phyloP scores from a whole-genome alignment of 2,888 invertebrate genomes.

The Lumbricus terrestris region DNA sequence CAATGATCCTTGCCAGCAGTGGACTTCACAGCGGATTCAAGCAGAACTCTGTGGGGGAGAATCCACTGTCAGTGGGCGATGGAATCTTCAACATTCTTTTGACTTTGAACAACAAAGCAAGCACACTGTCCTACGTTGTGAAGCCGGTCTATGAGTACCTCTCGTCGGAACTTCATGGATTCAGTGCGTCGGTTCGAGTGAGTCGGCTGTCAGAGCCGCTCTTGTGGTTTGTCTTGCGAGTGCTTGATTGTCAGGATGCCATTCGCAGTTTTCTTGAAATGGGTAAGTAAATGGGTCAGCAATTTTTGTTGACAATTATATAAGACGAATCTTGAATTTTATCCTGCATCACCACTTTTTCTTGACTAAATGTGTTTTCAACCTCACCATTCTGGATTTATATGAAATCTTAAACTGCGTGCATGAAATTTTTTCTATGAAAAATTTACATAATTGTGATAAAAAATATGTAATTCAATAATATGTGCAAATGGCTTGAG shows the following conservation, averaged over 20 bases:
- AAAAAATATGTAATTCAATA: no score
- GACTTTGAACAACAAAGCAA: conserved; percentile 74
- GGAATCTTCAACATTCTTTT: conserved; percentile 82
- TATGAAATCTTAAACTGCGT: background rate
- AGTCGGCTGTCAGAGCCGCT: conserved; percentile 79
- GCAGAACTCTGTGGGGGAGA: conserved; percentile 52
- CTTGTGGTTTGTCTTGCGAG: conserved; percentile 77
- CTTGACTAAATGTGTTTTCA: background rate
- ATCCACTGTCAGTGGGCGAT: conserved; percentile 76
- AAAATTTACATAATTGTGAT: no score
- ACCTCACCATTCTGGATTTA: background rate
- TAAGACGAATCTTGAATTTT: background rate
- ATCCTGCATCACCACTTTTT: background rate
- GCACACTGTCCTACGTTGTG: conserved; percentile 74
- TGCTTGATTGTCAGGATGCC: conserved; percentile 75
- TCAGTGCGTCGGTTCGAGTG: conserved; percentile 46
- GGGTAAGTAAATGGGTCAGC: conserved; percentile 57
- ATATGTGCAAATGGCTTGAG: background rate
- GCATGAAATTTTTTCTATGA: background rate
- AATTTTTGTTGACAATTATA: background rate
- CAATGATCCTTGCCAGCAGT: conserved; percentile 58
- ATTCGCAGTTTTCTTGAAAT: conserved; percentile 74
- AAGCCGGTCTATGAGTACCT: conserved; percentile 76
- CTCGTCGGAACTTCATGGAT: conserved; percentile 38
- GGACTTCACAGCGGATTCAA: conserved; percentile 43